Evolutionary conservation across 2,888 invertebrate species (phyloP), one percentile per base, ranked within the genome.

Genomic region (Rhagium mordax): DNA sequence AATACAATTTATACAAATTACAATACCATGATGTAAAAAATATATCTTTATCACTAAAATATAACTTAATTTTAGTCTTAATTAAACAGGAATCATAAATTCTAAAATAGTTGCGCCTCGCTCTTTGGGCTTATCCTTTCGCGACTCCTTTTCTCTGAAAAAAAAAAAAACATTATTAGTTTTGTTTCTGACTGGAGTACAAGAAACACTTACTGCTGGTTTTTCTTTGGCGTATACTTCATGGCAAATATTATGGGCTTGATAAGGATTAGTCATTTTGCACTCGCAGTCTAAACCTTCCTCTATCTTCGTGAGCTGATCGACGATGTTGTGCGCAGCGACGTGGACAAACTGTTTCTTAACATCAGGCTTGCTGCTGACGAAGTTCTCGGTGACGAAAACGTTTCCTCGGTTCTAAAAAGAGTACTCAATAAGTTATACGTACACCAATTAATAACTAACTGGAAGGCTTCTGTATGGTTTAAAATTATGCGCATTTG

Each of bases 371-470:
- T 91, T 90, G 69, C 90, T 86, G 5, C 74, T 73, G 0, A 87
- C 87, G 89, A 91, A 93, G 86, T 91, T 92, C 74, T 89, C 88
- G 2, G 91, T 87, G 6, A 92, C 92, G 88, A 94, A 93, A 8
- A 93, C 90, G 13, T 92, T 89, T 18, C 95, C 94, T 64, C 90
- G 90, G 47, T 90, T 88, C 92, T 93, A 87, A 1, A 86, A 85
- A 33, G 16, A 15, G 73, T 24, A 24, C 3, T 24, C 6, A 6
- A 4, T 24, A 24, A 24, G 6, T 4, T 24, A 24, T 24, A 3
- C 24, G 6, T 24, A 24, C 6, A 24, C 6, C 24, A 3, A 6
- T 24, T 6, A 24, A 24, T 24, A 24, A 24, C 24, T n/a, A n/a
- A n/a, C n/a, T n/a, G n/a, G n/a, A n/a, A n/a, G n/a, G n/a, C n/a